Percentiles rank a stretch among this genome's conserved stretches.
Evolutionary conservation across 2,797 vertebrate species (phyloP).

Genomic region (Etheostoma nigrum): DNA sequence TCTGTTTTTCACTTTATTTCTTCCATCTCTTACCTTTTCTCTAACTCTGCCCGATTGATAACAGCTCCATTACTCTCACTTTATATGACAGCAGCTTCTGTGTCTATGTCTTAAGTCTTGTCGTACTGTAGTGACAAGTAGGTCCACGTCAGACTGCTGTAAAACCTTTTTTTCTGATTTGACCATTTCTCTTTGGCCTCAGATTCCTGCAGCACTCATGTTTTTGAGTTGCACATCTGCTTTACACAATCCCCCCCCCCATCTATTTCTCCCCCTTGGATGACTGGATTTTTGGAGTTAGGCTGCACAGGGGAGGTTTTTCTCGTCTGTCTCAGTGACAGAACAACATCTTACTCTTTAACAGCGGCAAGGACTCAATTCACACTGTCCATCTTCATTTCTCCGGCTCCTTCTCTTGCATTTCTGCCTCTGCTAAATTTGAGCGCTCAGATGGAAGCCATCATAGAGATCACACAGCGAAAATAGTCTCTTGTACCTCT

Average conservation of each 20-base stretch:
- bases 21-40: background rate
- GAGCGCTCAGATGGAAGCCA: slow-evolving; percentile 1
- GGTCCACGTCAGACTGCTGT: background rate
- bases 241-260: slow-evolving; percentile 30
- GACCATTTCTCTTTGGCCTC: slow-evolving; percentile 24
- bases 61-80: background rate
- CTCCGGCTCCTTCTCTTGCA: background rate
- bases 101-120: background rate
- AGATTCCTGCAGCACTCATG: slow-evolving; percentile 47
- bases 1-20: background rate
- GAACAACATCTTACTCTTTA: slow-evolving; percentile 36
- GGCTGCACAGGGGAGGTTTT: background rate
- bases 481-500: background rate
- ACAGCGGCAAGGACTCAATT: slow-evolving; percentile 8
- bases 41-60: background rate
- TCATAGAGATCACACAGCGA: background rate
- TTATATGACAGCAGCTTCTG: background rate
- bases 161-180: background rate
- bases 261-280: slow-evolving; percentile 22
- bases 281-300: background rate
- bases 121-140: background rate
- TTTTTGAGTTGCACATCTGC: slow-evolving; percentile 64
- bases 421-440: background rate
- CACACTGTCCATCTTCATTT: slow-evolving; percentile 49
- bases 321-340: slow-evolving; percentile 24